Evolutionary conservation across 2,113 vertebrate genomes (phyloP).

Genomic region (Alectura lathami): DNA sequence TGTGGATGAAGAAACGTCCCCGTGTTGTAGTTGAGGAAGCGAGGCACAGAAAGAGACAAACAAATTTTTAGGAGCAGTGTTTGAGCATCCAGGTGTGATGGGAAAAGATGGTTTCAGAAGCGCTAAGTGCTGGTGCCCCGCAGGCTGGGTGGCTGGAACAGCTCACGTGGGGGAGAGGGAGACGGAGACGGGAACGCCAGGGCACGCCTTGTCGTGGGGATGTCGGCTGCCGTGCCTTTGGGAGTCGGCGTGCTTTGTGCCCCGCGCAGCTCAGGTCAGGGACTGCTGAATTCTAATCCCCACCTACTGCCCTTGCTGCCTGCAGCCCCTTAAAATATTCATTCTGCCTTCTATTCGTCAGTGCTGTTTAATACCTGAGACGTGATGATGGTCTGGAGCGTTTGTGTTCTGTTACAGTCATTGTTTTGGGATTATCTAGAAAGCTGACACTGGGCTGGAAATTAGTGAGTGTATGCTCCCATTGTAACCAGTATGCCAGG

Average conservation of each 20-base stretch:
- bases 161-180: neutral
- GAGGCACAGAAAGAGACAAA: neutral
- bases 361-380: conserved; percentile 3
- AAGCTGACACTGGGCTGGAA: conserved; percentile 36
- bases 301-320: neutral
- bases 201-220: neutral
- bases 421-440: conserved; percentile 2
- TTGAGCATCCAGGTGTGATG: neutral
- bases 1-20: neutral
- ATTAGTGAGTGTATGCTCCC: neutral
- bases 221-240: neutral
- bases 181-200: neutral
- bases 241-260: neutral
- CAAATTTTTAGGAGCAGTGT: neutral
- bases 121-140: neutral
- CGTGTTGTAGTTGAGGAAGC: fast-evolving
- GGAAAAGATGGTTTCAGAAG: neutral
- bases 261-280: neutral
- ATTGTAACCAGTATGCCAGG: neutral
- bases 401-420: conserved; percentile 24
- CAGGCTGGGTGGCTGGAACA: neutral
- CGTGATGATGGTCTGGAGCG: neutral
- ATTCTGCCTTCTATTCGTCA: neutral
- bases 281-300: neutral
- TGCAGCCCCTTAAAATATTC: conserved; percentile 51